These are phyloP conservation scores for Patella vulgata DNA, from an alignment of 1,140 invertebrate species.

Conservation along the genomic window DNA sequence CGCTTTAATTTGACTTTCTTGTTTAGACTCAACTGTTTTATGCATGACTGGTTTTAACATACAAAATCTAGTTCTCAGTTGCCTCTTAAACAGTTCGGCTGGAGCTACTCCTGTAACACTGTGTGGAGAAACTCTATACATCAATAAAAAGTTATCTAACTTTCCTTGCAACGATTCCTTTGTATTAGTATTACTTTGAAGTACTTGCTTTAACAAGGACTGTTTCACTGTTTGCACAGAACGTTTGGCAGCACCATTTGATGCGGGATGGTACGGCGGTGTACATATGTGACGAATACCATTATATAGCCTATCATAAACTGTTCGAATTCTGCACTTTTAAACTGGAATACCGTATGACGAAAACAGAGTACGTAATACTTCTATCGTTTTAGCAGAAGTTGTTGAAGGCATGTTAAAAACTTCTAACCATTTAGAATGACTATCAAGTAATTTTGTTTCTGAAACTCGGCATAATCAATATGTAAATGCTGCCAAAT, in stretches of 20 bases:
- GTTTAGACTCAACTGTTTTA: too few species aligned
- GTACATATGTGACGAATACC: constrained; percentile 55
- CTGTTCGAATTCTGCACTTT: constrained; percentile 45
- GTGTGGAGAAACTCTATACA: too few species aligned
- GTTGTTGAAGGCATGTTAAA: constrained; percentile 28
- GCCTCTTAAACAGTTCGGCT: too few species aligned
- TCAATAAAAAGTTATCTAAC: too few species aligned
- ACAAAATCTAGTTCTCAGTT: too few species aligned
- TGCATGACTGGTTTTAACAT: too few species aligned
- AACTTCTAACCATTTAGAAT: constrained; percentile 41
- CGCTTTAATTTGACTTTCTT: too few species aligned
- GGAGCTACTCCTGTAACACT: too few species aligned
- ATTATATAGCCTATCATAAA: constrained; percentile 46
- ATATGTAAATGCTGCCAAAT: constrained; percentile 35
- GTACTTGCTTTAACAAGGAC: too few species aligned
- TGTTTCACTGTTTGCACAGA: constrained; percentile 33
- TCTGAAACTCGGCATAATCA: constrained; percentile 43
- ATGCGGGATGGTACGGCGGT: too few species aligned
- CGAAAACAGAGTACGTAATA: constrained; percentile 25
- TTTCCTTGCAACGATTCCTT: too few species aligned
- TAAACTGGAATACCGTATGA: constrained; percentile 56
- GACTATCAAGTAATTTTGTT: constrained; percentile 25
- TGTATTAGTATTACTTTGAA: too few species aligned
- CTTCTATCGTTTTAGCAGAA: constrained; percentile 19
- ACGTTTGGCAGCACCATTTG: constrained; percentile 34